phyloP scores from a whole-genome alignment of 2,888 invertebrate species.

The Synanthedon tipuliformis region DNA sequence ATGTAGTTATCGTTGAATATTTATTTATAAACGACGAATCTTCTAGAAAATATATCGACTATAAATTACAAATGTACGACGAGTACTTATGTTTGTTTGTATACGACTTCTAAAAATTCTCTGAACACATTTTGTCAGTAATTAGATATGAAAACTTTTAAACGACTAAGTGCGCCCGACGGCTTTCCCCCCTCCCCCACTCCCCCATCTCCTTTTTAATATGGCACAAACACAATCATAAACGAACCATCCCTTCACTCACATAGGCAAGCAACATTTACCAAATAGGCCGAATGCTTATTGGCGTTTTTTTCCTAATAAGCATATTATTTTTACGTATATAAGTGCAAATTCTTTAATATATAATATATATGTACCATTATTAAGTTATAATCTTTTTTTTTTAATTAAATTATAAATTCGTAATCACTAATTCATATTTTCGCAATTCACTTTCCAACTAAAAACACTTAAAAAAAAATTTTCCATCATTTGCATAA shows the following conservation, averaged over 20 bases:
- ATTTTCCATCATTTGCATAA: too few relatives aligned
- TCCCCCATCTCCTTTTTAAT: not conserved
- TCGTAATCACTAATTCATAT: slow-evolving; percentile 52
- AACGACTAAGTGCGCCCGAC: slow-evolving; percentile 19
- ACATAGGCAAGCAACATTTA: not conserved
- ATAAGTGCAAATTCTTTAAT: slow-evolving; percentile 29
- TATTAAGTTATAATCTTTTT: slow-evolving; percentile 13
- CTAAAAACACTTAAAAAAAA: too few relatives aligned
- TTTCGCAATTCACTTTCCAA: slow-evolving; percentile 9
- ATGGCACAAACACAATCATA: slow-evolving; percentile 34
- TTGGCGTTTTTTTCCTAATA: slow-evolving; percentile 11
- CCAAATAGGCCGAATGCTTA: slow-evolving; percentile 31
- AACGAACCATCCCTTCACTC: not conserved
- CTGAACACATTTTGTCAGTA: slow-evolving; percentile 65
- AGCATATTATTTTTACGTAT: slow-evolving; percentile 49
- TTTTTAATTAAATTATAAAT: slow-evolving; percentile 43
- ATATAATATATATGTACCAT: not conserved
- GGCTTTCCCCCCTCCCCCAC: slow-evolving; percentile 6
- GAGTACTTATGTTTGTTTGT: slow-evolving; percentile 32
- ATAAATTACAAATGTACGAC: slow-evolving; percentile 33
- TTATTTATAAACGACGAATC: not conserved
- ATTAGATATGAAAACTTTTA: slow-evolving; percentile 47
- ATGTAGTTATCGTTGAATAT: not conserved
- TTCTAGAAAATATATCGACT: not conserved
- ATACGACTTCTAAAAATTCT: slow-evolving; percentile 51